A percentile compares a stretch with the other conserved stretches of the same genome.
Evolutionary conservation across 2,888 invertebrate species (phyloP).

Genomic region (Drosophila kokeensis): DNA sequence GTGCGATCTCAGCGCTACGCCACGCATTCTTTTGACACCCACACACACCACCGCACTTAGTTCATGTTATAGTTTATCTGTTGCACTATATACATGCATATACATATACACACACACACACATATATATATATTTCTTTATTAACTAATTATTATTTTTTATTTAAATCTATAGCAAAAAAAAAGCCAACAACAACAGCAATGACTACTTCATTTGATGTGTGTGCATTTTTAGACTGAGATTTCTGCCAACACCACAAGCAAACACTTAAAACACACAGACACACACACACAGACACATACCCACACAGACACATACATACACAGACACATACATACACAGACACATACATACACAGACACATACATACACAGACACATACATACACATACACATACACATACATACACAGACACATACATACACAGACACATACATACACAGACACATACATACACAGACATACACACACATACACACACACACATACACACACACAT

Average conservation of each 20-base stretch:
- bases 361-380: constrained; percentile 18
- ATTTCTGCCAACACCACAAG: constrained; percentile 62
- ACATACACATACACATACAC: constrained; percentile 14
- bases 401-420: constrained; percentile 18
- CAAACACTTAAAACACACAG: constrained; percentile 35
- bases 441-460: constrained; percentile 19
- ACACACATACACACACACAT: constrained; percentile 6
- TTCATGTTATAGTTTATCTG: constrained; percentile 52
- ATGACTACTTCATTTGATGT: constrained; percentile 27
- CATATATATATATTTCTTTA: constrained; percentile 10
- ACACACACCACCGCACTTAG: constrained; percentile 61
- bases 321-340: constrained; percentile 14
- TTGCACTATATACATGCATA: constrained; percentile 29
- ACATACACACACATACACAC: constrained; percentile 7
- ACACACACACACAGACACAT: constrained; percentile 21
- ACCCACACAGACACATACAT: constrained; percentile 13
- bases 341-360: background rate
- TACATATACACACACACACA: constrained; percentile 10
- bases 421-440: background rate
- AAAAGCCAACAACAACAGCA: constrained; percentile 16
- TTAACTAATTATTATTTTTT: constrained; percentile 8
- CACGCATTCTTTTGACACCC: constrained; percentile 6
- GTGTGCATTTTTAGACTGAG: constrained; percentile 70
- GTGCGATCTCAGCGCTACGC: constrained; percentile 42
- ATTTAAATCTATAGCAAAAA: constrained; percentile 3